These are phyloP conservation scores for Eristalinus sepulchralis DNA, from an alignment of 2,888 invertebrate species.

Conservation along the genomic window DNA sequence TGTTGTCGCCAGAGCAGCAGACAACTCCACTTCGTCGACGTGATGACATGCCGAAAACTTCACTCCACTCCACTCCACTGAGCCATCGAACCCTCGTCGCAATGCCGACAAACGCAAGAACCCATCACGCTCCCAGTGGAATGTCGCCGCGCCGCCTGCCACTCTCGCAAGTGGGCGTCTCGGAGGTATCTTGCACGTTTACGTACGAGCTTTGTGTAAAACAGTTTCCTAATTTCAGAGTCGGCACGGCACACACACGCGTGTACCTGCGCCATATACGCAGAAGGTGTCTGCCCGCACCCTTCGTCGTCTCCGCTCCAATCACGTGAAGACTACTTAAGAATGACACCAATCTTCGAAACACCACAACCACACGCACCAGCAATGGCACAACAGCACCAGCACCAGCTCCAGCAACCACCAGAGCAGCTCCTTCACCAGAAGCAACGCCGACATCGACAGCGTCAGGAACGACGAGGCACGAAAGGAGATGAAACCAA, in stretches of 20 bases:
- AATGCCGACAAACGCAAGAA: background rate
- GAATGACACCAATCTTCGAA: slow-evolving; percentile 59
- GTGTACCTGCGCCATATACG: background rate
- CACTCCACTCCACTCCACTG: background rate
- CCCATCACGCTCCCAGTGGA: slow-evolving; percentile 9
- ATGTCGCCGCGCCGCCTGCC: background rate
- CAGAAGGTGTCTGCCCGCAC: slow-evolving; percentile 13
- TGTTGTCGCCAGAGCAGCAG: background rate
- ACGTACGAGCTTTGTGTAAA: slow-evolving; percentile 38
- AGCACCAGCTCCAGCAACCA: background rate
- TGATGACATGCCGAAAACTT: slow-evolving; percentile 49
- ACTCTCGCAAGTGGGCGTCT: slow-evolving; percentile 41
- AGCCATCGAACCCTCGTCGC: background rate
- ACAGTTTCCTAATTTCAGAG: slow-evolving; percentile 56
- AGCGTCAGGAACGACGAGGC: background rate
- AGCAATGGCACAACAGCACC: background rate
- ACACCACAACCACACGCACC: slow-evolving; percentile 18
- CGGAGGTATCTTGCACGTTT: slow-evolving; percentile 1
- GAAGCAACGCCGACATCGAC: slow-evolving; percentile 10
- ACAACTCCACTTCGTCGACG: slow-evolving; percentile 26
- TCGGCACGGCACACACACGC: slow-evolving; percentile 27
- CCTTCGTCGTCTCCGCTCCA: background rate
- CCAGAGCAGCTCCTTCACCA: background rate
- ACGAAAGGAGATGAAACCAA: slow-evolving; percentile 32
- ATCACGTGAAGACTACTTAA: slow-evolving; percentile 53